Evolutionary conservation across 1,140 invertebrate species (phyloP), one percentile per base, ranked within the genome.

Genomic region (Drosophila varians): DNA sequence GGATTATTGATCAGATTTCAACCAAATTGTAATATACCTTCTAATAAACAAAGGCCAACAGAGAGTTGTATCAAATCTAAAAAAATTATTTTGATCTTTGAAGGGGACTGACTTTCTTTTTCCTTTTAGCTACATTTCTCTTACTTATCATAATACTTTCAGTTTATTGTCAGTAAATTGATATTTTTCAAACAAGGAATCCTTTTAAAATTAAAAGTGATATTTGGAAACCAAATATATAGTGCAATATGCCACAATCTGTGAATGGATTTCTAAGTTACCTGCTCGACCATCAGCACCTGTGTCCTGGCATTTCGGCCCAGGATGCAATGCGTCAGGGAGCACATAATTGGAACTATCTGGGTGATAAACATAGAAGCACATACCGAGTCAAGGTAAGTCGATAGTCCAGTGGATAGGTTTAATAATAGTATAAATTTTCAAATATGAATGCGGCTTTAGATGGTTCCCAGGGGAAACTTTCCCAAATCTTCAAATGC

Each of bases 11-110:
- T 38, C 46, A 66, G 62, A 42, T 66, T 46, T 53, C 45, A 66
- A 52, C 60, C 48, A 48, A 74, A 60, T 71, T 80, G 77, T 77
- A 77, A 80, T 57, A 72, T 56, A 65, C 53, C 48, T 58, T 28
- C 34, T 60, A 79, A 80, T 79, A 76, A 79, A 80, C 45, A 71
- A 79, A 79, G 76, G 61, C 57, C 68, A 58, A 47, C 73, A 60
- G 21, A 55, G 34, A 49, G 53, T 68, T 55, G 54, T 74, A 26
- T 68, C 21, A 66, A 64, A 66, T 52, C 11, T 25, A 43, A 4
- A 19, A 34, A 21, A 2, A 1, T 3, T 26, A 11, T 9, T 25
- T 25, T 23, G 0, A 14, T 19, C 2, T 14, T 38, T 3, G 11
- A 36, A 36, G n/a, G n/a, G n/a, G n/a, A n/a, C n/a, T n/a, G n/a